These are phyloP conservation scores for Dynastes tityus DNA, from an alignment of 2,888 invertebrate genomes.

Conservation along the genomic window DNA sequence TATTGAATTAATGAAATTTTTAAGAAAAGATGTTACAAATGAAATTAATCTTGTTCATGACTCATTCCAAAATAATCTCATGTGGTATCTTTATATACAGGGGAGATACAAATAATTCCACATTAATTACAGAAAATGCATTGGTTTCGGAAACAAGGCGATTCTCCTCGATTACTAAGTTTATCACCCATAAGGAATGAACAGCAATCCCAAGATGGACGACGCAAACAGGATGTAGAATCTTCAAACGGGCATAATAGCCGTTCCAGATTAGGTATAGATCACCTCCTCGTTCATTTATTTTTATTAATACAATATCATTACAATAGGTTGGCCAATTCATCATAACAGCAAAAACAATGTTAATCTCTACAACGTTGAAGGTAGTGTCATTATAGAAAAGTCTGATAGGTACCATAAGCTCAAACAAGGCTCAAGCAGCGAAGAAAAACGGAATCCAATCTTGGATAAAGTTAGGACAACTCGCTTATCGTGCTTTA, in stretches of 20 bases:
- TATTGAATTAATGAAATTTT: conserved; percentile 3
- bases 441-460: conserved; percentile 80
- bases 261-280: conserved; percentile 72
- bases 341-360: conserved; percentile 78
- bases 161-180: conserved; percentile 80
- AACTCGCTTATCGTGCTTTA: conserved; percentile 80
- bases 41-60: conserved; percentile 30
- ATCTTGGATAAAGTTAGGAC: conserved; percentile 81
- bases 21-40: conserved; percentile 32
- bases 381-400: conserved; percentile 76
- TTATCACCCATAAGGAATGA: conserved; percentile 76
- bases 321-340: conserved; percentile 73
- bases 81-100: neutral
- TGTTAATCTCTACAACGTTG: conserved; percentile 80
- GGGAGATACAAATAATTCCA: neutral
- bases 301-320: conserved; percentile 18
- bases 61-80: conserved; percentile 28
- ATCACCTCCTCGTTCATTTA: conserved; percentile 59
- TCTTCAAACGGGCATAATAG: conserved; percentile 14
- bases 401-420: conserved; percentile 72
- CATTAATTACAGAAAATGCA: conserved; percentile 73
- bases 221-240: conserved; percentile 7
- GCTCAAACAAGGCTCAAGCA: conserved; percentile 71
- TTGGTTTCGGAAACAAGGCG: conserved; percentile 80
- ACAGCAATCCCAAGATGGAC: conserved; percentile 35